Conservation (phyloP, 2,113 vertebrate genomes). For the Entosphenus tridentatus region DNA sequence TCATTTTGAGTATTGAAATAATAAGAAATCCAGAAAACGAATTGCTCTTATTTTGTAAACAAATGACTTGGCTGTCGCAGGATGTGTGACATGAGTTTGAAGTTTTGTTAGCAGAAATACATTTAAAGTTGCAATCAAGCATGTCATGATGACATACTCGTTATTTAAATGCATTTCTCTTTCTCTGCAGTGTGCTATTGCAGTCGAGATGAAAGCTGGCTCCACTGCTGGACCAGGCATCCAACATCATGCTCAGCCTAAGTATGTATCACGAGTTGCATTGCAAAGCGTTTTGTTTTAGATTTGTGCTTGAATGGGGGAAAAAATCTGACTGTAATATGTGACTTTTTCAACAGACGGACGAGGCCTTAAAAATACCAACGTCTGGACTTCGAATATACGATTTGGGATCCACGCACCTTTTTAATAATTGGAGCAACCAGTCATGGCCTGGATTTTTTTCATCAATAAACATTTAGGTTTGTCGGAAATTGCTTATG, state of each 20-base stretch:
- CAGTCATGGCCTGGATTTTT: no score
- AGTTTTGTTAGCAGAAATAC: no score
- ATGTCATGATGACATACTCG: background rate
- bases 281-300: constrained; percentile 2
- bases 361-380: background rate
- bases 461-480: no score
- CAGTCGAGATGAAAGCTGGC: constrained; percentile 66
- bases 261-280: constrained; percentile 29
- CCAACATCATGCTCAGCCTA: constrained; percentile 53
- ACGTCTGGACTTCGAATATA: no score
- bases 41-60: background rate
- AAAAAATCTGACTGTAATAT: constrained; percentile 10
- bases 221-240: constrained; percentile 52
- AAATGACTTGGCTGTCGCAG: background rate
- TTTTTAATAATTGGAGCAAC: no score
- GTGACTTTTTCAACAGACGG: constrained; percentile 6
- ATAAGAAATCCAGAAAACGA: no score
- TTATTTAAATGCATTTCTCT: background rate
- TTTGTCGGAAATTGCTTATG: no score
- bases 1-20: background rate
- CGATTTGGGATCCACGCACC: no score
- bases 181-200: constrained; percentile 47
- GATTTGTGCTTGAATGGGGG: constrained; percentile 11
- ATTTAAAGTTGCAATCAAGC: background rate
- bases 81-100: background rate